phyloP scores from a whole-genome alignment of 1,140 invertebrate genomes.

The Trachymyrmex septentrionalis region DNA sequence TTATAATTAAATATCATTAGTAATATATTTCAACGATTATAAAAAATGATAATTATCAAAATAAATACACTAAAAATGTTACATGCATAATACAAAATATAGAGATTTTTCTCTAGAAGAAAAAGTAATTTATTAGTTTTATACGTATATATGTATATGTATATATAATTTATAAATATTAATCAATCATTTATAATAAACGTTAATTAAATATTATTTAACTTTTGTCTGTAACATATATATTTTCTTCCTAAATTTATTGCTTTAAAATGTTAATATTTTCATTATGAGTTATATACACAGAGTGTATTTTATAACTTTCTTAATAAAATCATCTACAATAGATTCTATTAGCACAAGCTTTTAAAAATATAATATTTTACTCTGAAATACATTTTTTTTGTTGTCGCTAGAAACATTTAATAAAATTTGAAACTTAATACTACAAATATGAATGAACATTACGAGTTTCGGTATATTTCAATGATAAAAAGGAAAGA shows the following conservation, averaged over 20 bases:
- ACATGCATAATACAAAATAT: no score
- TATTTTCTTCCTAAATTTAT: background rate
- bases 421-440: background rate
- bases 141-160: background rate
- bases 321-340: background rate
- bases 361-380: conserved; percentile 4
- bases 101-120: no score
- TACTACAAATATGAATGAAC: background rate
- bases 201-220: background rate
- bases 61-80: no score
- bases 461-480: background rate
- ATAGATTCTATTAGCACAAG: background rate
- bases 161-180: background rate
- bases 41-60: background rate
- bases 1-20: background rate
- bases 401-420: background rate
- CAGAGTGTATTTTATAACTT: background rate
- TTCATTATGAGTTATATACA: background rate
- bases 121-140: no score
- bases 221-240: background rate
- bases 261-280: background rate
- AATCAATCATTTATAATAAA: background rate
- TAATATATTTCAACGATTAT: background rate
- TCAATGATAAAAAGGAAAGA: background rate
- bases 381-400: background rate